phyloP scores from a whole-genome alignment of 2,888 invertebrate genomes.

The Tetropium fuscum region DNA sequence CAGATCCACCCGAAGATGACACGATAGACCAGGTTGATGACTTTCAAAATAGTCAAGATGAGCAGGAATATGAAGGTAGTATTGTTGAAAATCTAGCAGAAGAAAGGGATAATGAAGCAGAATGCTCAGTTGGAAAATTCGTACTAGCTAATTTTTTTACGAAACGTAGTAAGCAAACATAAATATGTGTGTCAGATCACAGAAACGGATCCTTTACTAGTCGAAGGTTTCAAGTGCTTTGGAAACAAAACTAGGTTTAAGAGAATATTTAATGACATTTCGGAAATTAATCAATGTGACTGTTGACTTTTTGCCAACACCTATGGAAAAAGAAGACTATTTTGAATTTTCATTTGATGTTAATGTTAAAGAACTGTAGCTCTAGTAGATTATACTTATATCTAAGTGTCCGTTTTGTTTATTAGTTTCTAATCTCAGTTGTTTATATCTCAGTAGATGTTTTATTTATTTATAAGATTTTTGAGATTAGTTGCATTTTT shows the following conservation, averaged over 20 bases:
- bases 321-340: conserved; percentile 15
- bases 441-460: too few relatives aligned
- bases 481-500: background rate
- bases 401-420: background rate
- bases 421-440: too few relatives aligned
- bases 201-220: conserved; percentile 5
- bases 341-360: conserved; percentile 17
- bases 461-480: background rate
- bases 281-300: conserved; percentile 5
- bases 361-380: conserved; percentile 12
- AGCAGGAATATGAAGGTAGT: background rate
- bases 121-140: background rate
- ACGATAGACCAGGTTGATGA: conserved; percentile 6
- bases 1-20: conserved; percentile 1
- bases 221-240: conserved; percentile 12
- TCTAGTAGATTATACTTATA: background rate
- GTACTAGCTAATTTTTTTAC: conserved; percentile 10
- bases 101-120: background rate
- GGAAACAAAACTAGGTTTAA: conserved; percentile 11
- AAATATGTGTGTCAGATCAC: conserved; percentile 16
- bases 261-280: conserved; percentile 11
- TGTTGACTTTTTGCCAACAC: background rate
- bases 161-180: conserved; percentile 9
- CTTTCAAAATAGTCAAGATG: conserved; percentile 2
- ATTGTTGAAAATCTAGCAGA: background rate